Conservation (phyloP, 2,888 invertebrate genomes). For the Rhingia campestris region DNA sequence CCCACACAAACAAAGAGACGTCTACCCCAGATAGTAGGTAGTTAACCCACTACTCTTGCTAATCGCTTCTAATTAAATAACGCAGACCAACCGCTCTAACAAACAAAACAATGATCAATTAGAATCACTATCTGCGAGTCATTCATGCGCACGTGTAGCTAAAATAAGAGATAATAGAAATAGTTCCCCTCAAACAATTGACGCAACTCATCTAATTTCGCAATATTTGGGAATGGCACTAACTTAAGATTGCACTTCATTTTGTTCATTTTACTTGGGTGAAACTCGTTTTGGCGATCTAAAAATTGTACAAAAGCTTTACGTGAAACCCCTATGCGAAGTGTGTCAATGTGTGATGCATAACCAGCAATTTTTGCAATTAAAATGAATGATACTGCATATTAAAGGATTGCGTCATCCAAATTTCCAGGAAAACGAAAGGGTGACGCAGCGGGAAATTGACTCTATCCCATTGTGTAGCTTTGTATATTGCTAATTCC, state of each 20-base stretch:
- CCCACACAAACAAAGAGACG: no score
- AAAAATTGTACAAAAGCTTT: background rate
- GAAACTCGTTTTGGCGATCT: no score
- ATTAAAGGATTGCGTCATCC: constrained; percentile 62
- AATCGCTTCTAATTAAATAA: no score
- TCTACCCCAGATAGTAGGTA: constrained; percentile 24
- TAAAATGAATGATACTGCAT: constrained; percentile 57
- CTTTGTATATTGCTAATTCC: constrained; percentile 3
- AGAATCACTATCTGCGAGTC: background rate
- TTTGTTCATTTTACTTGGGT: no score
- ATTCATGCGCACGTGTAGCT: background rate
- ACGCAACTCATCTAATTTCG: constrained; percentile 40
- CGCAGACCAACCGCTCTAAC: background rate
- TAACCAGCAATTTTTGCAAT: constrained; percentile 32
- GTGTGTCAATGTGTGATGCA: constrained; percentile 7
- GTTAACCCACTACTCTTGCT: background rate
- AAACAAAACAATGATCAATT: constrained; percentile 9
- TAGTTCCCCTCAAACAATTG: background rate
- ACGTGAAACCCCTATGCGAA: constrained; percentile 11
- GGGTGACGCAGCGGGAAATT: constrained; percentile 13
- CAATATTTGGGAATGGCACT: constrained; percentile 51
- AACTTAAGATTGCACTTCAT: no score
- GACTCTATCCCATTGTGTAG: no score
- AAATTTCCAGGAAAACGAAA: constrained; percentile 41
- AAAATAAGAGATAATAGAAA: background rate